phyloP scores from a whole-genome alignment of 2,113 vertebrate genomes.

The Oenanthe melanoleuca region DNA sequence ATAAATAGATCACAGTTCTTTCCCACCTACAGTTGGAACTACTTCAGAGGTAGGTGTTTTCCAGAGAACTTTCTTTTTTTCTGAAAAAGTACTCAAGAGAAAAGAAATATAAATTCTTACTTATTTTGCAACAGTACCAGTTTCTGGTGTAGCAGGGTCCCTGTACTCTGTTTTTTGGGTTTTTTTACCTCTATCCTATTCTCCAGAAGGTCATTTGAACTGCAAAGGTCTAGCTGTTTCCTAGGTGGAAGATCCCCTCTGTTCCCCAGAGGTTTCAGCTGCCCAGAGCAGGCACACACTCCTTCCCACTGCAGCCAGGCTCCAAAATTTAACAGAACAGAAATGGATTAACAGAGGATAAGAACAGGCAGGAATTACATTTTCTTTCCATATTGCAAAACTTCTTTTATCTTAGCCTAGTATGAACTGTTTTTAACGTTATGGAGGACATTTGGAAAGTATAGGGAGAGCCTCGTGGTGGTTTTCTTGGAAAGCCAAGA shows the following conservation, averaged over 20 bases:
- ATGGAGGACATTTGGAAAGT: neutral
- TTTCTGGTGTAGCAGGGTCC: neutral
- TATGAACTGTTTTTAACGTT: neutral
- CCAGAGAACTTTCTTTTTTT: neutral
- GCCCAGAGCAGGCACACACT: neutral
- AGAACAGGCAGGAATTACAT: neutral
- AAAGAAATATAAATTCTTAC: neutral
- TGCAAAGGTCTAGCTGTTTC: neutral
- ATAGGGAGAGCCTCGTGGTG: neutral
- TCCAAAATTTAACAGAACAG: neutral
- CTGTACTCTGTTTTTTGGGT: fast-evolving
- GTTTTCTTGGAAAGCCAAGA: neutral
- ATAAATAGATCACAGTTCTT: neutral
- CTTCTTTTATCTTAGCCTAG: neutral
- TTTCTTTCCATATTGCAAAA: neutral
- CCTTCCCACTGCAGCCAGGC: neutral
- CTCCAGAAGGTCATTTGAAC: neutral
- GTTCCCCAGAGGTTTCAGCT: neutral
- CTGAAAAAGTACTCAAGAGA: neutral
- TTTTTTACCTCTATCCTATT: neutral
- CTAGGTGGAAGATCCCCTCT: neutral
- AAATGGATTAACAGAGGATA: neutral
- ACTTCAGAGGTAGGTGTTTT: neutral
- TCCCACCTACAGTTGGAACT: neutral
- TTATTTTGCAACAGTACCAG: neutral